These are phyloP conservation scores for Zosterops borbonicus DNA, from an alignment of 2,113 vertebrate species.

Conservation along the genomic window DNA sequence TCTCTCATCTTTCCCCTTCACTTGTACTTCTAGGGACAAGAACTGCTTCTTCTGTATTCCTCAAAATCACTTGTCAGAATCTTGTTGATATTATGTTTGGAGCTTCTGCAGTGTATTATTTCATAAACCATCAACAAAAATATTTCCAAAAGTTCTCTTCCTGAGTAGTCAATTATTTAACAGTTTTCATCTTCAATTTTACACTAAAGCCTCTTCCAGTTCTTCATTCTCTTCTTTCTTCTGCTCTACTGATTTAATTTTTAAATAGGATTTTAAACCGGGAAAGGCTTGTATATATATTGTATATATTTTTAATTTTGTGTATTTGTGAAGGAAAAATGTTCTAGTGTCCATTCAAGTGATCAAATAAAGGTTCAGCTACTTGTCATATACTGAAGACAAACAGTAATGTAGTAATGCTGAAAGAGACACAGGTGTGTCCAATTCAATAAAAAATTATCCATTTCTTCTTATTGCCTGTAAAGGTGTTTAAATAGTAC, in stretches of 20 bases:
- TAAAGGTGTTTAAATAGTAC: neutral
- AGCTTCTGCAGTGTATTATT: neutral
- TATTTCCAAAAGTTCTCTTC: neutral
- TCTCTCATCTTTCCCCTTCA: neutral
- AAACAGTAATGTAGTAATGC: neutral
- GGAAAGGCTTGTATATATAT: neutral
- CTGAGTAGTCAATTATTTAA: neutral
- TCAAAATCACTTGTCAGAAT: neutral
- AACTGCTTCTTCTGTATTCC: neutral
- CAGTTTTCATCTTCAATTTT: neutral
- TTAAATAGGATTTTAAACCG: neutral
- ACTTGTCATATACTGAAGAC: neutral
- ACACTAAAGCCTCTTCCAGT: neutral
- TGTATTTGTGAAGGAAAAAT: neutral
- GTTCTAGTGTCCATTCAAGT: accelerated
- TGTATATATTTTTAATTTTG: neutral
- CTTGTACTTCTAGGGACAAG: neutral
- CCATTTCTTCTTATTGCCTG: neutral
- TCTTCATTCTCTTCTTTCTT: neutral
- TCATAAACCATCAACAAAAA: neutral
- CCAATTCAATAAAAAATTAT: neutral
- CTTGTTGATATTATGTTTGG: neutral
- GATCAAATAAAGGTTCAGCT: neutral
- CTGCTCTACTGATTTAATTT: neutral
- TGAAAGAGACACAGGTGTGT: neutral